A percentile compares a stretch with the other conserved stretches of the same genome.
Evolutionary conservation across 2,797 vertebrate species (phyloP).

Genomic region (Molossus alvarezi): DNA sequence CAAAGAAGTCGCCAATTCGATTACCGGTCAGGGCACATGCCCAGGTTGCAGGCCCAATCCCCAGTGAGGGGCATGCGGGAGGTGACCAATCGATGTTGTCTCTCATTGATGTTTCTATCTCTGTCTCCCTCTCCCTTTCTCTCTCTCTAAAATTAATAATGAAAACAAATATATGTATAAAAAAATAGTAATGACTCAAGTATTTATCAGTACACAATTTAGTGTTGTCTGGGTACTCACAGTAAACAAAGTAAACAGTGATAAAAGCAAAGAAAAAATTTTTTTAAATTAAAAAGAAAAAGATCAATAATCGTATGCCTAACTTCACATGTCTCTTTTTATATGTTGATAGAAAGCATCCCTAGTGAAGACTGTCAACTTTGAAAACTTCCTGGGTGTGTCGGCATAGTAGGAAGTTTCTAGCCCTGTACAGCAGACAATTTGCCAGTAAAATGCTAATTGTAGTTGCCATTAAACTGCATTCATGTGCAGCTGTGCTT

Average conservation of each 20-base stretch:
- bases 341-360: background rate
- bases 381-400: background rate
- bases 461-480: background rate
- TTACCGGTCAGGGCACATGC: too few species aligned
- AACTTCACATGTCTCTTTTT: background rate
- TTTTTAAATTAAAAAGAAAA: constrained; percentile 27
- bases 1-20: too few species aligned
- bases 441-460: background rate
- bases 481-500: background rate
- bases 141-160: too few species aligned
- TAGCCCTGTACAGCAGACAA: fast-evolving
- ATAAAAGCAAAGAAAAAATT: background rate
- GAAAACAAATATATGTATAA: too few species aligned
- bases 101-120: too few species aligned
- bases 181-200: background rate
- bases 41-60: too few species aligned
- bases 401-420: too few species aligned
- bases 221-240: background rate
- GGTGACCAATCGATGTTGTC: too few species aligned
- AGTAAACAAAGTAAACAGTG: background rate
- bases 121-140: too few species aligned
- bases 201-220: background rate
- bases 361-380: background rate
- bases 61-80: too few species aligned
- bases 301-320: background rate